phyloP scores from a whole-genome alignment of 2,113 vertebrate genomes.

The Cardinalis cardinalis region DNA sequence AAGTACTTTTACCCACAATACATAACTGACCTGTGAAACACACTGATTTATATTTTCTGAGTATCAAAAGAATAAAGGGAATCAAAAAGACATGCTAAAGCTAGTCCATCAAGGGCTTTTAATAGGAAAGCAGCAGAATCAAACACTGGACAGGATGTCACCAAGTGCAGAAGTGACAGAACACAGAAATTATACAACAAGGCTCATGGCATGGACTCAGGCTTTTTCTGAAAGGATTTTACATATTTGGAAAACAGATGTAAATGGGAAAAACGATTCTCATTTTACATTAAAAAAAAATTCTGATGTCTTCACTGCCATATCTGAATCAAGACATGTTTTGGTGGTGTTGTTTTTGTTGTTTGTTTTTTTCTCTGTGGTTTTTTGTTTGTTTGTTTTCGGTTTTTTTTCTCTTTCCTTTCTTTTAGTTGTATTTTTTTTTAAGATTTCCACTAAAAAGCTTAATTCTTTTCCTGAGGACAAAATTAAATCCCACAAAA shows the following conservation, averaged over 20 bases:
- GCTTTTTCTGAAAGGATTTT: not conserved
- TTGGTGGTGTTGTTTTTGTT: not conserved
- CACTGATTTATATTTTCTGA: not conserved
- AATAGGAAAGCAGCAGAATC: not conserved
- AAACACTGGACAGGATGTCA: not conserved
- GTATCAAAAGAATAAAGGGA: not conserved
- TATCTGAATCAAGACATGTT: not conserved
- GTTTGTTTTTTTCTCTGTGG: rapidly evolving
- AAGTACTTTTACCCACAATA: not conserved
- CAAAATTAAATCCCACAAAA: not conserved
- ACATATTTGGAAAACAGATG: not conserved
- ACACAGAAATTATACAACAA: rapidly evolving
- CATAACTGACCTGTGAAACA: not conserved
- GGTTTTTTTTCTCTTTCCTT: not conserved
- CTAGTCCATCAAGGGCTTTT: not conserved
- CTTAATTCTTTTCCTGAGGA: not conserved
- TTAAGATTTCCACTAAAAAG: not conserved
- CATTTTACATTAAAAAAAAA: not conserved
- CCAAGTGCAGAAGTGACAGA: not conserved
- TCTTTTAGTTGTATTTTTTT: not conserved
- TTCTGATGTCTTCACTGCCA: not conserved
- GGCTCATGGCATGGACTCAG: not conserved
- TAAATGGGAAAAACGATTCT: not conserved
- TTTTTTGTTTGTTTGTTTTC: rapidly evolving
- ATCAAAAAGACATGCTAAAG: not conserved